Evolutionary conservation across 2,113 vertebrate genomes (phyloP).

Genomic region (Sclerurus mexicanus): DNA sequence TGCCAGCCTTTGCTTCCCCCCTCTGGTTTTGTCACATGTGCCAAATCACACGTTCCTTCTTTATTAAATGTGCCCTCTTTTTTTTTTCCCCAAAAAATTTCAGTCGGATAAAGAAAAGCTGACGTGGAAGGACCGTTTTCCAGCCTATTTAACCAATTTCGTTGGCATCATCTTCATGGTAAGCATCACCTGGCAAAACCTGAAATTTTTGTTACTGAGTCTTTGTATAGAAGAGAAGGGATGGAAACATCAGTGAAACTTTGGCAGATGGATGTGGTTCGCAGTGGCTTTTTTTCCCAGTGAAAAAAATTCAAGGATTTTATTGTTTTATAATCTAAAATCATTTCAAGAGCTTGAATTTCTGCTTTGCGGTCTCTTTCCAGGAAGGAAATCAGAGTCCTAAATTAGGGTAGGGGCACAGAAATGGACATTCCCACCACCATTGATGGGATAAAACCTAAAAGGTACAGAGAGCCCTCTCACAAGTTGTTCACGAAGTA

Average conservation of each 20-base stretch:
- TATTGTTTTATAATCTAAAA: neutral
- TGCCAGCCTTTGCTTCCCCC: neutral
- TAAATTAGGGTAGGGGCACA: neutral
- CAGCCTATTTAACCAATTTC: slow-evolving; percentile 87
- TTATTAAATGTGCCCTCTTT: neutral
- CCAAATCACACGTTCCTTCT: neutral
- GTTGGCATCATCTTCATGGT: slow-evolving; percentile 91
- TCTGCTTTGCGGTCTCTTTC: neutral
- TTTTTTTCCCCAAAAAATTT: neutral
- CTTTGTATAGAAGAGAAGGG: neutral
- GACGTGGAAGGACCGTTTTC: slow-evolving; percentile 91
- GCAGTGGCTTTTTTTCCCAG: neutral
- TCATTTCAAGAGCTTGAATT: neutral
- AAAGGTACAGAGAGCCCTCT: neutral
- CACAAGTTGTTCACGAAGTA: neutral
- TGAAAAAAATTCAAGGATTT: neutral
- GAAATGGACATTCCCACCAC: neutral
- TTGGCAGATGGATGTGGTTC: neutral
- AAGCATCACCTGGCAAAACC: slow-evolving; percentile 41
- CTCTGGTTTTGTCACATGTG: neutral
- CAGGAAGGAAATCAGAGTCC: neutral
- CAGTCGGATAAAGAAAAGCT: slow-evolving; percentile 90
- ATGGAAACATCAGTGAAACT: neutral
- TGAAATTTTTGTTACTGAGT: neutral
- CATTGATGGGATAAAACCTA: neutral